A percentile compares a stretch with the other conserved stretches of the same genome.
Conservation (phyloP, 2,797 vertebrate species). For the Ataeniobius toweri region DNA sequence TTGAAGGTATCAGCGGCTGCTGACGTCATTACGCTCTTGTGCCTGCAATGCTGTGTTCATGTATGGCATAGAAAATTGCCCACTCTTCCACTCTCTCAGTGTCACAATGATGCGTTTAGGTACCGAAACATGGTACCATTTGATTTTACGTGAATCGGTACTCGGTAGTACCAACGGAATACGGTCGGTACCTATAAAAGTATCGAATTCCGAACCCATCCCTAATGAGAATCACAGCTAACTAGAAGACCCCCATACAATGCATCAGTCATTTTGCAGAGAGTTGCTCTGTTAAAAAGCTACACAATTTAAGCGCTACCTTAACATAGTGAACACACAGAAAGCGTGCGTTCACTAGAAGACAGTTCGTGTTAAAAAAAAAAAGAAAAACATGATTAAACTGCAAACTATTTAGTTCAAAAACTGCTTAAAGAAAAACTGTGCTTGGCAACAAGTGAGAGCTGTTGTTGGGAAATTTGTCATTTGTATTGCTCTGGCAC, state of each 20-base stretch:
- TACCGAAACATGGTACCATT: no score
- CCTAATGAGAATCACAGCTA: constrained; percentile 12
- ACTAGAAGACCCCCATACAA: not conserved
- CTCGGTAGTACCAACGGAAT: no score
- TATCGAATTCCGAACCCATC: no score
- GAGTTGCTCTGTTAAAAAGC: constrained; percentile 8
- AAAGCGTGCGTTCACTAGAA: not conserved
- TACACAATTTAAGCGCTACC: constrained; percentile 12
- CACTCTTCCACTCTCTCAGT: no score
- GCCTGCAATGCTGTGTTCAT: no score
- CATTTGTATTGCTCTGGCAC: constrained; percentile 31
- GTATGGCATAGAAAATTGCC: no score
- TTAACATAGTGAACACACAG: constrained; percentile 6
- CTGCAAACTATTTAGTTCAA: constrained; percentile 1
- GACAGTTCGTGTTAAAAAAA: not conserved
- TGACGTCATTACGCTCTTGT: no score
- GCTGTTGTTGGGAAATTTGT: constrained; percentile 31
- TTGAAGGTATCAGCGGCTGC: no score
- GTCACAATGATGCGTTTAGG: no score
- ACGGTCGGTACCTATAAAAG: no score
- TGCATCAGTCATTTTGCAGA: not conserved
- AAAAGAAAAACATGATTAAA: constrained; percentile 7
- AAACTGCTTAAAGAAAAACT: constrained; percentile 20
- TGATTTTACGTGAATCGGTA: no score
- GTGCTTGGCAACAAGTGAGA: constrained; percentile 44